Base-by-base conservation (phyloP, 2,888 invertebrate genomes). In the Strigamia transsilvanica region DNA sequence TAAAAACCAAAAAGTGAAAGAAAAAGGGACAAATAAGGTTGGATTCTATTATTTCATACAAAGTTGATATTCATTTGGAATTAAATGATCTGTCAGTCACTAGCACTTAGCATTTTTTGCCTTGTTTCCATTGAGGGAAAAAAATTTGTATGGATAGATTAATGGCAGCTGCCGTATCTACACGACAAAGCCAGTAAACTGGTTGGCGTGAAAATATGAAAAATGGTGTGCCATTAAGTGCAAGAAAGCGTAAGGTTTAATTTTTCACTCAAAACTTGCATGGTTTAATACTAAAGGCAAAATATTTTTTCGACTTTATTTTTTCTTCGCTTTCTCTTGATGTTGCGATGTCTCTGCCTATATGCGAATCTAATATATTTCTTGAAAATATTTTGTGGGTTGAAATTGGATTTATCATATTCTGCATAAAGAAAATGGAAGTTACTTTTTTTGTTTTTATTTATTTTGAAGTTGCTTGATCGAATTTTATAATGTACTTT, bases 151-250 rank as follows among this genome's bases (percentile, higher is more conserved):
- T 32, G 66, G 66, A 66, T 66, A 66, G 66, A 66, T 66, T 66
- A 66, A 66, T 66, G 66, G 66, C 66, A 66, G 66, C 66, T 66
- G 66, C 66, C 66, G 32, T 66, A 66, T 66, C 66, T 66, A 66
- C 66, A 66, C 27, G 66, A 66, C 66, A 66, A 66, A 66, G 27
- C 66, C 66, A 66, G 66, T 66, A 66, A 66, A 66, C 66, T 66
- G 66, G 66, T 66, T 23, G 66, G 66, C 66, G 66, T 66, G 66
- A 66, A 66, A 66, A 66, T 66, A 66, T 66, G 66, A 66, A 66
- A 66, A 66, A 66, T 66, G 66, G 66, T 15, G 66, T 66, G 66
- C 66, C 66, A 66, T 66, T 66, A 66, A 66, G 66, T 66, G 66
- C 66, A 66, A 23, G 66, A 66, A 66, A 66, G 66, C 66, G 66